Evolutionary conservation across 2,888 invertebrate genomes (phyloP).

Genomic region (Nomada flava): DNA sequence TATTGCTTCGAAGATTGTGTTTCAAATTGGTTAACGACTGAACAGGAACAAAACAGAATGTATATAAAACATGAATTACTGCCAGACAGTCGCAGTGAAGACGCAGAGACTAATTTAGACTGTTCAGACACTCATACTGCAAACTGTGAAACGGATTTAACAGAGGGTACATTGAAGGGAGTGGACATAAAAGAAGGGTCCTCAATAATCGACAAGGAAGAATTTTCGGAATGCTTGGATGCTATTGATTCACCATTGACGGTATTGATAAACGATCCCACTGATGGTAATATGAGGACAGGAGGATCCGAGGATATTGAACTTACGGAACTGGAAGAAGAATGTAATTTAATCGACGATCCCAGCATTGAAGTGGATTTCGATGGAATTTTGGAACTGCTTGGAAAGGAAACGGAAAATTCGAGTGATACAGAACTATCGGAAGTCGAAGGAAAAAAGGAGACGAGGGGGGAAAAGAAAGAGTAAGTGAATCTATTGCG

Average conservation of each 20-base stretch:
- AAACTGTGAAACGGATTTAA: not conserved
- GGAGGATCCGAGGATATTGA: not conserved
- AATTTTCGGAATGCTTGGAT: not conserved
- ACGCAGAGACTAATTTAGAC: not conserved
- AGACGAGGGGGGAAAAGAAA: not conserved
- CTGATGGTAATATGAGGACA: not conserved
- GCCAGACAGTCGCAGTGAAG: not conserved
- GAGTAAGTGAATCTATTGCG: slow-evolving; percentile 37
- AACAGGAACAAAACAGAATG: not conserved
- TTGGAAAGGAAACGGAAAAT: not conserved
- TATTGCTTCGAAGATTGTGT: slow-evolving; percentile 7
- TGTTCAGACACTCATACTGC: not conserved
- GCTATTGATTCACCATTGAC: not conserved
- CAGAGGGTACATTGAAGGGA: not conserved
- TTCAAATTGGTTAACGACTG: slow-evolving; percentile 1
- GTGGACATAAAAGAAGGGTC: not conserved
- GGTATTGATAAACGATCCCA: not conserved
- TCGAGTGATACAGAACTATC: not conserved
- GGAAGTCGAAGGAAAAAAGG: not conserved
- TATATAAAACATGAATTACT: not conserved
- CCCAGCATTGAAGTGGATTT: not conserved
- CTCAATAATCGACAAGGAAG: not conserved
- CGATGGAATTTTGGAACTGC: not conserved
- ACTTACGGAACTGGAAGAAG: not conserved
- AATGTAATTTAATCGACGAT: not conserved